Percentiles rank a stretch among this genome's conserved stretches.
Conservation (phyloP, 2,113 vertebrate genomes). For the Paraplagusia blochii region DNA sequence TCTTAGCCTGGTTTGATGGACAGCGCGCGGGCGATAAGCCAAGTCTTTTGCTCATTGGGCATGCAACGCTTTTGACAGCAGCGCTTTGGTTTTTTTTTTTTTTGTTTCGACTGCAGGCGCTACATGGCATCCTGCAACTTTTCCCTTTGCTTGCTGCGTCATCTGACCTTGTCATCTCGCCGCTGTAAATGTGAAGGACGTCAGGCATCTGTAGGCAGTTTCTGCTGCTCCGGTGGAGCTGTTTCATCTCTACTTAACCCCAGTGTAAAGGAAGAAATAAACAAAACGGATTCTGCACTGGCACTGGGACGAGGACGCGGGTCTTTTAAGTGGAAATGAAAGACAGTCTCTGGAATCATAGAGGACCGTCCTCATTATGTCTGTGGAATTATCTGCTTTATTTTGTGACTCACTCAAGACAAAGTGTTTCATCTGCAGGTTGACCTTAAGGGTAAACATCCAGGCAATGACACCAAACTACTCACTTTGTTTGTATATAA, state of each 20-base stretch:
- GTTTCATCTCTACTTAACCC: conserved; percentile 30
- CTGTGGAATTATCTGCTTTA: conserved; percentile 71
- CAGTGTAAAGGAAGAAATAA: neutral
- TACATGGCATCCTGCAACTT: conserved; percentile 49
- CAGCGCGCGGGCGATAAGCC: conserved; percentile 50
- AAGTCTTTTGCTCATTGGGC: conserved; percentile 49
- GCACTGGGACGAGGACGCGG: conserved; percentile 8
- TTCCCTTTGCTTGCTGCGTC: conserved; percentile 30
- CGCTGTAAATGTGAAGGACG: conserved; percentile 63
- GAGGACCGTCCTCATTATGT: conserved; percentile 65
- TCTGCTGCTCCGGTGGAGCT: conserved; percentile 34
- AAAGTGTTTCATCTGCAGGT: conserved; percentile 55
- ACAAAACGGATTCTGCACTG: conserved; percentile 25
- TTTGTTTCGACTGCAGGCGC: conserved; percentile 44
- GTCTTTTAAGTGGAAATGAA: conserved; percentile 47
- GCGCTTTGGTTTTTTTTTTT: conserved; percentile 37
- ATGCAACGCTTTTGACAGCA: conserved; percentile 41
- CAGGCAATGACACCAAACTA: conserved; percentile 45
- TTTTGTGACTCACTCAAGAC: conserved; percentile 49
- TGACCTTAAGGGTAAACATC: conserved; percentile 59
- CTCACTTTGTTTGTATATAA: conserved; percentile 51
- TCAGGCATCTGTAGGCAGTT: conserved; percentile 42
- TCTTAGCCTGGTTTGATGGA: conserved; percentile 56
- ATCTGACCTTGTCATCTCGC: conserved; percentile 62
- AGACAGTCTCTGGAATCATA: conserved; percentile 38